Base-by-base conservation (phyloP, 2,113 vertebrate species). In the Rhipidura dahli region DNA sequence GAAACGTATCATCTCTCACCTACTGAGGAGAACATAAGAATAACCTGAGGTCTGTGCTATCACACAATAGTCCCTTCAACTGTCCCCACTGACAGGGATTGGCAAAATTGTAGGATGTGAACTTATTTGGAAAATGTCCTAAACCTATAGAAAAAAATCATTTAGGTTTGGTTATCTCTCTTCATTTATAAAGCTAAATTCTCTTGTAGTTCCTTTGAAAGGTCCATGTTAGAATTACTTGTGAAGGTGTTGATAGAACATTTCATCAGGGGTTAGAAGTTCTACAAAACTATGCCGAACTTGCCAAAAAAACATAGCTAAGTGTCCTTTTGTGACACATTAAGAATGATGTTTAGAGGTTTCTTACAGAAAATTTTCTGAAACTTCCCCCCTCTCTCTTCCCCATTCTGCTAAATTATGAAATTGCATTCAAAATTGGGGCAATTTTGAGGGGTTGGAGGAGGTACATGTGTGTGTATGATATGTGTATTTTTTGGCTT, bases 311-410 rank as follows among this genome's bases (percentile, higher is more conserved):
- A 40, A 1, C 4, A 30, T 33, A 83, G 8, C 8, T 45, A 60
- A 61, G 9, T 33, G 44, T 65, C 21, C 6, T 63, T 80, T 61
- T 28, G 5, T 39, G 70, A 40, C 16, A 51, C 16, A 47, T 16
- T 44, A 18, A 69, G 26, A 90, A 76, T 44, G 1, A 65, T 75
- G 3, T 78, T 59, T 42, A 66, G 23, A 70, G 1, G 8, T 7
- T 83, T 70, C 27, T 49, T 33, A 21, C 17, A 6, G 14, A 45
- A 68, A 19, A 2, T 11, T 22, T 72, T 63, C 24, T 33, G 20
- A 24, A 71, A 6, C 0, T 30, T n/a, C 6, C 15, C 7, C 2
- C 0, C 3, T 23, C 9, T 8, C 3, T 11, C 22, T 39, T 60
- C 8, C 1, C 2, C 11, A 3, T 73, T 81, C 8, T 82, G 14